Percentiles rank a stretch among this genome's conserved stretches.
Evolutionary conservation across 1,140 invertebrate species (phyloP).

Genomic region (Amphibalanus amphitrite): DNA sequence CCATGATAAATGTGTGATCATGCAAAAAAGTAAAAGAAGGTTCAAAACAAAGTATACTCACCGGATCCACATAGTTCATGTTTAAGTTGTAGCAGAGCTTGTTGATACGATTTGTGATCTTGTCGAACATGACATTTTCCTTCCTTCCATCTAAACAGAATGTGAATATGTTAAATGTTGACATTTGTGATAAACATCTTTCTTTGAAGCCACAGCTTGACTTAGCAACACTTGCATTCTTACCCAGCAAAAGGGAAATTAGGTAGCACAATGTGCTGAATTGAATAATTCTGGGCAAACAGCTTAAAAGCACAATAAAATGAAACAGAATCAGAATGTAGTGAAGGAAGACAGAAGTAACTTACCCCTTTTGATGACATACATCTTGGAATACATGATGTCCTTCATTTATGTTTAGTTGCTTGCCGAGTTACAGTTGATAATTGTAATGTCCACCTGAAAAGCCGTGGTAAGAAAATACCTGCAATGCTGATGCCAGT

Average conservation of each 20-base stretch:
- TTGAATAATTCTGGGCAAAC: too few species aligned
- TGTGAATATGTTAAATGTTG: slow-evolving; percentile 1
- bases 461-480: too few species aligned
- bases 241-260: too few species aligned
- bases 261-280: too few species aligned
- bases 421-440: too few species aligned
- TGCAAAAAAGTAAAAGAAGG: not conserved
- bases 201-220: too few species aligned
- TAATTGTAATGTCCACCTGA: too few species aligned
- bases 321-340: too few species aligned
- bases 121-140: slow-evolving; percentile 90
- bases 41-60: slow-evolving; percentile 33
- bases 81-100: slow-evolving; percentile 92
- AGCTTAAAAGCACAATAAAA: too few species aligned
- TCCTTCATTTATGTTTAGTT: slow-evolving; percentile 1
- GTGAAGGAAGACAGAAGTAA: not conserved
- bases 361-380: slow-evolving; percentile 28
- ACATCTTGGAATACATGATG: slow-evolving; percentile 23
- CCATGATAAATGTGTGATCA: not conserved
- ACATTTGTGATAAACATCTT: too few species aligned
- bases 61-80: slow-evolving; percentile 89
- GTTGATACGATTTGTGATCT: slow-evolving; percentile 88
- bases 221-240: too few species aligned
- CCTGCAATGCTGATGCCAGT: too few species aligned
- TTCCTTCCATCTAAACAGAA: slow-evolving; percentile 50